phyloP scores from a whole-genome alignment of 2,888 invertebrate genomes.

The Amitus sp. region DNA sequence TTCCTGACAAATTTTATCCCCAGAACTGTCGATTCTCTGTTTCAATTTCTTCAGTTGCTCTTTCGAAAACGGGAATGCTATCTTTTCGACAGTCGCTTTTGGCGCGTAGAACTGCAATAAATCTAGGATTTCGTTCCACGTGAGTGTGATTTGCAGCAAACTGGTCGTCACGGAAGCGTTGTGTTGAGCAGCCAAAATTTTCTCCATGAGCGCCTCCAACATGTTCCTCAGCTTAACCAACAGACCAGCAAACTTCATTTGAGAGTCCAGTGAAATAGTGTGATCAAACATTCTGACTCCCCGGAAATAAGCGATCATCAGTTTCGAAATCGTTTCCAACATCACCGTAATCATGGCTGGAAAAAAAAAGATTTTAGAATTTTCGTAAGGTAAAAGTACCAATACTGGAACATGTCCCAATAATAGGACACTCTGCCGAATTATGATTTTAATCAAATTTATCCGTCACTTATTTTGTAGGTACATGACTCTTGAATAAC shows the following conservation, averaged over 20 bases:
- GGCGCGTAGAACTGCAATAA: conserved; percentile 49
- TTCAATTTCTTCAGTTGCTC: conserved; percentile 47
- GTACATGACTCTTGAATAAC: too few species aligned
- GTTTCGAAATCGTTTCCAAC: conserved; percentile 41
- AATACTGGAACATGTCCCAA: too few species aligned
- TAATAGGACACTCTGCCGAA: too few species aligned
- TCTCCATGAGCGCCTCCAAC: conserved; percentile 43
- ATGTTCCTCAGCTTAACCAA: conserved; percentile 48
- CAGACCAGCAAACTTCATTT: conserved; percentile 48
- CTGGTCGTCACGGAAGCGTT: conserved; percentile 40
- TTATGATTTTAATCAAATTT: too few species aligned
- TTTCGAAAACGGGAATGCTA: conserved; percentile 44
- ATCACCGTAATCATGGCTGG: conserved; percentile 27
- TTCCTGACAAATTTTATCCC: conserved; percentile 41
- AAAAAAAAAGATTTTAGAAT: conserved; percentile 2
- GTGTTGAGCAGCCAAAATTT: conserved; percentile 37
- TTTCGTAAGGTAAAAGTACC: too few species aligned
- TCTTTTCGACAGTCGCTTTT: conserved; percentile 29
- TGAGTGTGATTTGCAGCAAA: conserved; percentile 44
- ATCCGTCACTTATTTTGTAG: too few species aligned
- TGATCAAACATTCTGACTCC: conserved; percentile 52
- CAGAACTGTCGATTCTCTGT: conserved; percentile 42
- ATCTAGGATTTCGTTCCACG: conserved; percentile 49
- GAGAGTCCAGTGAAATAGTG: conserved; percentile 38
- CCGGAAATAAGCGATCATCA: conserved; percentile 48